These are phyloP conservation scores for Cervus canadensis DNA, from an alignment of 2,113 vertebrate species.

Conservation along the genomic window DNA sequence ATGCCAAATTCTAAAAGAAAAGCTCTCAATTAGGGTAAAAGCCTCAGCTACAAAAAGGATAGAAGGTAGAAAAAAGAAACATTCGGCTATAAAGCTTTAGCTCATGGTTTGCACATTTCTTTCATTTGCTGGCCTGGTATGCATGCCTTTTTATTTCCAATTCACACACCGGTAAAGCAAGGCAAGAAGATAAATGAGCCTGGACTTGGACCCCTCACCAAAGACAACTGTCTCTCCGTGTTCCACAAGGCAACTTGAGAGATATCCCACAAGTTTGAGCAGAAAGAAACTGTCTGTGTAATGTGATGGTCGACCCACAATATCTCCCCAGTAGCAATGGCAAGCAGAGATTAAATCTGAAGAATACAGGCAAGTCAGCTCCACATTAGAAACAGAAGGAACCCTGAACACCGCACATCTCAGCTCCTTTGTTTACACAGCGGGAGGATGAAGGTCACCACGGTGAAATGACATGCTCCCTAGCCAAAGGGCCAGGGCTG, in stretches of 20 bases:
- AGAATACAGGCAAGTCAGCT: neutral
- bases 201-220: neutral
- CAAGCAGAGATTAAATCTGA: neutral
- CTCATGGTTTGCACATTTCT: neutral
- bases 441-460: neutral
- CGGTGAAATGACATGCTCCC: neutral
- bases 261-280: neutral
- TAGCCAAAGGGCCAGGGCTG: neutral
- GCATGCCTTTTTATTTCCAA: neutral
- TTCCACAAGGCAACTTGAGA: neutral
- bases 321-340: neutral
- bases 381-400: neutral
- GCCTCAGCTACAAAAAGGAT: neutral
- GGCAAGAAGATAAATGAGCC: neutral
- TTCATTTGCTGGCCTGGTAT: neutral
- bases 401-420: too few relatives aligned
- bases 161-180: neutral
- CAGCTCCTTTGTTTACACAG: neutral
- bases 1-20: conserved; percentile 55
- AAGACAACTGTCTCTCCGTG: neutral
- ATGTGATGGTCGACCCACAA: accelerated
- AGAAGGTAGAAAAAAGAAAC: neutral
- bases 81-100: neutral
- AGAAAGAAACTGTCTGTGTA: neutral
- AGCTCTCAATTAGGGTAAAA: neutral